Percentiles rank a stretch among this genome's conserved stretches.
Conservation (phyloP, 2,797 vertebrate genomes). For the Anabacerthia variegaticeps region DNA sequence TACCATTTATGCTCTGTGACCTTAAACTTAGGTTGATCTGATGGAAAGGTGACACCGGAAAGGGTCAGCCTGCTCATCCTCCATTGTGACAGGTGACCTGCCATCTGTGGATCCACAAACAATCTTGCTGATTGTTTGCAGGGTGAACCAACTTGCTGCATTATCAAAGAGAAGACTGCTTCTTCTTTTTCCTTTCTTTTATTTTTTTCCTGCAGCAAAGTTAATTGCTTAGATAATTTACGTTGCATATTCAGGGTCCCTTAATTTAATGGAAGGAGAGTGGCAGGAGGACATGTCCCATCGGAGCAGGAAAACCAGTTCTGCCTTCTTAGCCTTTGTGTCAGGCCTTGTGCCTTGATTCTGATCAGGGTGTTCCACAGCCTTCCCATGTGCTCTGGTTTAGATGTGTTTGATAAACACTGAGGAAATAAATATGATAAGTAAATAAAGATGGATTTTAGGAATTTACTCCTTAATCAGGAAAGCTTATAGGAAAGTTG, state of each 20-base stretch:
- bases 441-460: not conserved
- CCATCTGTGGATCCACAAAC: not conserved
- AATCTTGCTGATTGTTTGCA: not conserved
- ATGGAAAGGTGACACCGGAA: not conserved
- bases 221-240: not conserved
- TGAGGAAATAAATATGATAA: not conserved
- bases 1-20: not conserved
- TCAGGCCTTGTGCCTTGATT: not conserved
- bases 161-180: not conserved
- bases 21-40: not conserved
- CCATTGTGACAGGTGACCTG: not conserved
- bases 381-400: not conserved
- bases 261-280: not conserved
- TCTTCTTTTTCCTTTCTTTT: accelerated
- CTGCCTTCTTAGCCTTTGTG: not conserved
- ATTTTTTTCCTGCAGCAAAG: accelerated
- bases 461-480: not conserved
- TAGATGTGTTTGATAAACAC: not conserved
- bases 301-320: not conserved
- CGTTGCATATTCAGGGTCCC: not conserved
- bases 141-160: not conserved
- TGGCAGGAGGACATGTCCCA: not conserved
- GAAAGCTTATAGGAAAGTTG: not conserved
- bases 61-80: not conserved
- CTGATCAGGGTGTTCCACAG: not conserved